These are phyloP conservation scores for Polydrusus pterygomalis DNA, from an alignment of 2,888 invertebrate species.

Conservation along the genomic window DNA sequence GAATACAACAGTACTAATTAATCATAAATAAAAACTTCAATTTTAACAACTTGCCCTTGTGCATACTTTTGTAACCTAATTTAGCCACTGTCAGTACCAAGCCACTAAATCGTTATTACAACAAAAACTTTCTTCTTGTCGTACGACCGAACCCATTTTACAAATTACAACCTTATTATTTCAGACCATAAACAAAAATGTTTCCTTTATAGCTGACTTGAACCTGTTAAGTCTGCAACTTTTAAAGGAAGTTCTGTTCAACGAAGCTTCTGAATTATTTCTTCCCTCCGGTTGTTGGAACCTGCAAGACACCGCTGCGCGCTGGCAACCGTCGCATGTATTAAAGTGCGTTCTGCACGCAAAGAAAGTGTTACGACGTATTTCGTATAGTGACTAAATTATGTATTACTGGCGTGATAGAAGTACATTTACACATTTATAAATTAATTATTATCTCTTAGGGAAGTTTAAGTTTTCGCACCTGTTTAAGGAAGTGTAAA, in stretches of 20 bases:
- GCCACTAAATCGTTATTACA: neutral
- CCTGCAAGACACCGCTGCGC: slow-evolving; percentile 50
- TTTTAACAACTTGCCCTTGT: no score
- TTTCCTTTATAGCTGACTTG: slow-evolving; percentile 26
- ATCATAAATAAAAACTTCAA: no score
- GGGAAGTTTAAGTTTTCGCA: no score
- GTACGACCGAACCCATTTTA: slow-evolving; percentile 17
- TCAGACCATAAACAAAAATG: slow-evolving; percentile 45
- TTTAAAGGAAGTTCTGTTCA: slow-evolving; percentile 46
- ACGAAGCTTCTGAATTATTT: slow-evolving; percentile 53
- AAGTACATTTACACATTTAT: slow-evolving; percentile 3
- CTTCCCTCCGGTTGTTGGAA: slow-evolving; percentile 48
- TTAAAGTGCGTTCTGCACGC: slow-evolving; percentile 52
- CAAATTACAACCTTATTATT: slow-evolving; percentile 39
- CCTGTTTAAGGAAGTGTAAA: no score
- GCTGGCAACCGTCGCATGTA: slow-evolving; percentile 41
- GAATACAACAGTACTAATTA: no score
- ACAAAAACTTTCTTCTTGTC: slow-evolving; percentile 1
- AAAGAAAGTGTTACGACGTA: slow-evolving; percentile 47
- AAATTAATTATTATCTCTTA: neutral
- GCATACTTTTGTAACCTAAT: no score
- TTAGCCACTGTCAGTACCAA: no score
- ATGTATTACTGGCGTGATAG: slow-evolving; percentile 38
- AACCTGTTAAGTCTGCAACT: slow-evolving; percentile 24
- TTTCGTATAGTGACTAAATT: slow-evolving; percentile 43